Percentiles rank a stretch among this genome's conserved stretches.
Evolutionary conservation across 1,140 invertebrate genomes (phyloP).

Genomic region (Aphidius gifuensis): DNA sequence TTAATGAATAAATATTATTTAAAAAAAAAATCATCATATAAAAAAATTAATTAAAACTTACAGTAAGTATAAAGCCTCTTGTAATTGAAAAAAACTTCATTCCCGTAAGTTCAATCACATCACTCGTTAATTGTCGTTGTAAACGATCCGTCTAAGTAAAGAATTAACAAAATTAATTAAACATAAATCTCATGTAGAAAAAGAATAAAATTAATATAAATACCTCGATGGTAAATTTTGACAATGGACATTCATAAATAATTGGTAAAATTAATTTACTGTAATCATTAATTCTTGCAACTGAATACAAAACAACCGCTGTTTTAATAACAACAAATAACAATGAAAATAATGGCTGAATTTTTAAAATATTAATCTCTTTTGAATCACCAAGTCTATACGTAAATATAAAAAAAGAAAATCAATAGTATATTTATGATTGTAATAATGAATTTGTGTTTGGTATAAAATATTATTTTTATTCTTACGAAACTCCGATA

Average conservation of each 20-base stretch:
- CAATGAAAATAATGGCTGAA: slow-evolving; percentile 65
- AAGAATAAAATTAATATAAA: background rate
- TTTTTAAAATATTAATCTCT: slow-evolving; percentile 26
- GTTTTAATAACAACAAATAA: slow-evolving; percentile 60
- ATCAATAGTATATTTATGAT: background rate
- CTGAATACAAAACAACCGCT: slow-evolving; percentile 57
- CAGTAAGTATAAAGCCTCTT: slow-evolving; percentile 62
- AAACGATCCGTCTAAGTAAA: slow-evolving; percentile 59
- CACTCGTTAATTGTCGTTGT: slow-evolving; percentile 59
- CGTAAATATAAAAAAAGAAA: too few species aligned
- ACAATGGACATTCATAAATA: slow-evolving; percentile 58
- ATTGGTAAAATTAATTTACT: slow-evolving; percentile 57
- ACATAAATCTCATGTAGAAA: background rate
- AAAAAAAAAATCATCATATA: slow-evolving; percentile 9
- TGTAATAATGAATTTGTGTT: too few species aligned
- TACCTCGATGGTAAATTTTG: slow-evolving; percentile 60
- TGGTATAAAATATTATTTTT: too few species aligned
- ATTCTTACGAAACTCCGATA: slow-evolving; percentile 65
- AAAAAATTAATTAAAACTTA: slow-evolving; percentile 60
- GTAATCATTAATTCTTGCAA: slow-evolving; percentile 63
- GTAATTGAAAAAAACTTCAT: slow-evolving; percentile 64
- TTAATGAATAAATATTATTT: slow-evolving; percentile 17
- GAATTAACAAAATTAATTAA: slow-evolving; percentile 10
- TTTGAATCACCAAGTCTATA: slow-evolving; percentile 18
- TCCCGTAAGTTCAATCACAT: slow-evolving; percentile 61